Percentiles rank a stretch among this genome's conserved stretches.
Conservation (phyloP, 1,140 invertebrate species). For the Drosophila albomicans region DNA sequence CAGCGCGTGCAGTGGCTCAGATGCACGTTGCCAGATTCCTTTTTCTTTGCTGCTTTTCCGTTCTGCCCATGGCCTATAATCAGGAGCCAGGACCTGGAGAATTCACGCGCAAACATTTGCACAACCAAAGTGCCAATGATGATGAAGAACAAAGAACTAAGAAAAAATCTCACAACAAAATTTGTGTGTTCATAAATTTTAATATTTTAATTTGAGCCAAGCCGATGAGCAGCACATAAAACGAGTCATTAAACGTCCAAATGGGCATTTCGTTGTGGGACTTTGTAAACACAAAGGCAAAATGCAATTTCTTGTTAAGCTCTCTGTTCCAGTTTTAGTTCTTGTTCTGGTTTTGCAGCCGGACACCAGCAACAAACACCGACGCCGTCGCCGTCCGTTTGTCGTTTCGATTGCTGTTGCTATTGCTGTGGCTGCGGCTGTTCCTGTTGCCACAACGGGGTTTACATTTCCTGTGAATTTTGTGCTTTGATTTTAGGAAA, state of each 20-base stretch:
- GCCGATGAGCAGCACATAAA: constrained; percentile 77
- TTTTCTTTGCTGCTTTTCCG: background rate
- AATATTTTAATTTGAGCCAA: constrained; percentile 79
- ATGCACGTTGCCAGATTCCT: constrained; percentile 77
- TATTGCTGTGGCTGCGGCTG: constrained; percentile 11
- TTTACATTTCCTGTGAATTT: constrained; percentile 82
- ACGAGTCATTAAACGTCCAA: constrained; percentile 57
- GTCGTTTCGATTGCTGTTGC: constrained; percentile 32
- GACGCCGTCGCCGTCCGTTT: constrained; percentile 9
- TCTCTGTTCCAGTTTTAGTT: constrained; percentile 48
- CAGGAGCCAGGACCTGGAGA: constrained; percentile 45
- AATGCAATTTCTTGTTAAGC: constrained; percentile 68
- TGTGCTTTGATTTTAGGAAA: constrained; percentile 83
- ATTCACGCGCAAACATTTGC: constrained; percentile 60
- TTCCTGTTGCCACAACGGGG: constrained; percentile 63
- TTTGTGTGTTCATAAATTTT: constrained; percentile 76
- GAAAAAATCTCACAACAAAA: constrained; percentile 19
- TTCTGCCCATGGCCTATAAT: constrained; percentile 34
- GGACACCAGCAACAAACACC: constrained; percentile 24
- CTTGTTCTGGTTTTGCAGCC: constrained; percentile 38
- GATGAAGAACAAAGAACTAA: too few relatives aligned
- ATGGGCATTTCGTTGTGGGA: constrained; percentile 28
- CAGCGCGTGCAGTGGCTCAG: constrained; percentile 47
- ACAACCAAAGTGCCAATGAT: constrained; percentile 11
- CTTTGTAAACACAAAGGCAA: constrained; percentile 51